These are phyloP conservation scores for Tinea pellionella DNA, from an alignment of 2,888 invertebrate species.

Conservation along the genomic window DNA sequence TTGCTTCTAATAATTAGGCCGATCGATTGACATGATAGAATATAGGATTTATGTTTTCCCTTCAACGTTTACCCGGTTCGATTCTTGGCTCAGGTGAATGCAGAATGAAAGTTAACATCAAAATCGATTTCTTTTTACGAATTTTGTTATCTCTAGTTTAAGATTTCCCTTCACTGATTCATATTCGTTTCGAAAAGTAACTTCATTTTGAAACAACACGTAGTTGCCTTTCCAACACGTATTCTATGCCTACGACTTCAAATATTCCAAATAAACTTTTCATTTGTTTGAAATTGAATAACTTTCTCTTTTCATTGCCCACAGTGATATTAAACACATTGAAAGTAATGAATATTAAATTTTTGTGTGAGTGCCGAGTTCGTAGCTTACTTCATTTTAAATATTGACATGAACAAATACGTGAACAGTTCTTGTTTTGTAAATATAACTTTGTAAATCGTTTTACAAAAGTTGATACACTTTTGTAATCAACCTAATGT, in stretches of 20 bases:
- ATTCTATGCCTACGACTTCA: background rate
- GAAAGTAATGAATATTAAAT: conserved; percentile 10
- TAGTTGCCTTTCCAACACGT: background rate
- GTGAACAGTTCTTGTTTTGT: background rate
- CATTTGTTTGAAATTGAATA: conserved; percentile 21
- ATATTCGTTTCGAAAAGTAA: background rate
- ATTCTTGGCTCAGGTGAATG: no score
- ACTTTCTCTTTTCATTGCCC: conserved; percentile 17
- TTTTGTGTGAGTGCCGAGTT: background rate
- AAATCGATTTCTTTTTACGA: no score
- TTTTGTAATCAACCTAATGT: no score
- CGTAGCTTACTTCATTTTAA: background rate
- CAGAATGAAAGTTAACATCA: no score
- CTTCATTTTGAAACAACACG: background rate
- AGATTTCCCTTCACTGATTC: no score
- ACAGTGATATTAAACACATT: conserved; percentile 7
- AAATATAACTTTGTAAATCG: no score
- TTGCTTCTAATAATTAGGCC: no score
- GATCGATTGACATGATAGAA: no score
- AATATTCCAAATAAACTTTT: conserved; percentile 24
- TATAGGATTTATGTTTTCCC: no score
- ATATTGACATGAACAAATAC: background rate
- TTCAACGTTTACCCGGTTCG: no score
- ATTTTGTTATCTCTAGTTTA: no score
- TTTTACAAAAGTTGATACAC: no score